Evolutionary conservation across 2,797 vertebrate genomes (phyloP).

Genomic region (Cryptoblepharus egeriae): DNA sequence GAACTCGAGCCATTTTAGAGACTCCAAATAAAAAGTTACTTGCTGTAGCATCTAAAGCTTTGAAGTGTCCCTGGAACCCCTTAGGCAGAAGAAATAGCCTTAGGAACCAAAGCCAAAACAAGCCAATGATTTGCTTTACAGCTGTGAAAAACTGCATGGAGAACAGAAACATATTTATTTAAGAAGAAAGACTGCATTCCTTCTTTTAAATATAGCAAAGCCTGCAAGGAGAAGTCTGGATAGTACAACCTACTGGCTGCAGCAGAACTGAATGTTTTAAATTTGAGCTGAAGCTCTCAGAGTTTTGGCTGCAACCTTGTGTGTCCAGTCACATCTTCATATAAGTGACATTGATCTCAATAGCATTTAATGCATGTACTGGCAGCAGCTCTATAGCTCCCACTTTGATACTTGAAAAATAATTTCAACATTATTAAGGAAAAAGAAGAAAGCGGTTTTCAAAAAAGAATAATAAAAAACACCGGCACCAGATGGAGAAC

Average conservation of each 20-base stretch:
- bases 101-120: slow-evolving; percentile 11
- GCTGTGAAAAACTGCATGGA: not conserved
- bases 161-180: slow-evolving; percentile 20
- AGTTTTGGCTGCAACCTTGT: not conserved
- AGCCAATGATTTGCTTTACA: not conserved
- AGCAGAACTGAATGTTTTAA: slow-evolving; percentile 14
- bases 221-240: not conserved
- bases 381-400: not conserved
- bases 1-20: not conserved
- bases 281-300: not conserved
- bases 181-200: not conserved
- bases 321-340: not conserved
- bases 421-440: not conserved
- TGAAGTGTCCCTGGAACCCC: not conserved
- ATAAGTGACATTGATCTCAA: slow-evolving; percentile 6
- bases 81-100: not conserved
- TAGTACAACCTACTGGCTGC: not conserved
- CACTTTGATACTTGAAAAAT: not conserved
- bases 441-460: not conserved
- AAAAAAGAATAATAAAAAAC: not conserved
- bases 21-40: not conserved
- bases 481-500: not conserved
- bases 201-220: slow-evolving; percentile 12
- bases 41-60: not conserved
- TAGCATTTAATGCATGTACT: not conserved